These are phyloP conservation scores for Cynaeus angustus DNA, from an alignment of 2,888 invertebrate genomes.

Conservation along the genomic window DNA sequence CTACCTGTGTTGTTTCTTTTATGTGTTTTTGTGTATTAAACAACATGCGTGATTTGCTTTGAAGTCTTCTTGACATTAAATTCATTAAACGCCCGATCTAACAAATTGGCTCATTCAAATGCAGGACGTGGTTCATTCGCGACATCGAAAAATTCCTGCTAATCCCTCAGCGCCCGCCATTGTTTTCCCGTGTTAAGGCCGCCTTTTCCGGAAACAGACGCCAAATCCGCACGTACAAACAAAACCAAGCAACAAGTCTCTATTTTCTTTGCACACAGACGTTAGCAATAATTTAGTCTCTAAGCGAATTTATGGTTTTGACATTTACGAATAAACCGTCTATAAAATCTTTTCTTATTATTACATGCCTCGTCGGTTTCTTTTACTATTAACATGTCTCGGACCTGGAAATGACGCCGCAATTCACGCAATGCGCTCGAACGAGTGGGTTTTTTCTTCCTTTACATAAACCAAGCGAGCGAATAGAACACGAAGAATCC, in stretches of 20 bases:
- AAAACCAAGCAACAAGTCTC: conserved; percentile 36
- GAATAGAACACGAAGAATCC: not conserved
- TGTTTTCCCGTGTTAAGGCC: not conserved
- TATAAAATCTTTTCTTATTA: conserved; percentile 36
- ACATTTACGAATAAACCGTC: conserved; percentile 29
- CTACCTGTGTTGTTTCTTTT: no score
- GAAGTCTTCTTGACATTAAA: no score
- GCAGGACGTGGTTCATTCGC: not conserved
- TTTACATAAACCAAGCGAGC: conserved; percentile 9
- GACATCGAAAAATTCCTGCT: conserved; percentile 4
- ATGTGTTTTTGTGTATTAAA: no score
- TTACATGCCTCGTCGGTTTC: conserved; percentile 38
- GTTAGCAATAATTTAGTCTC: conserved; percentile 28
- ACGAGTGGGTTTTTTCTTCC: conserved; percentile 10
- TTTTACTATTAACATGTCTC: conserved; percentile 29
- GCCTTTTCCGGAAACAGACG: not conserved
- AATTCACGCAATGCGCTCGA: conserved; percentile 13
- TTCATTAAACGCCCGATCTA: no score
- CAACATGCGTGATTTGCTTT: no score
- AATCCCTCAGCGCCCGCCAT: not conserved
- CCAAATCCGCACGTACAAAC: conserved; percentile 20
- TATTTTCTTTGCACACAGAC: conserved; percentile 9
- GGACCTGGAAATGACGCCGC: conserved; percentile 25
- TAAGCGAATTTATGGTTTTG: conserved; percentile 27
- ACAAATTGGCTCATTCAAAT: not conserved